phyloP scores from a whole-genome alignment of 2,888 invertebrate species.

The Seira musarum region DNA sequence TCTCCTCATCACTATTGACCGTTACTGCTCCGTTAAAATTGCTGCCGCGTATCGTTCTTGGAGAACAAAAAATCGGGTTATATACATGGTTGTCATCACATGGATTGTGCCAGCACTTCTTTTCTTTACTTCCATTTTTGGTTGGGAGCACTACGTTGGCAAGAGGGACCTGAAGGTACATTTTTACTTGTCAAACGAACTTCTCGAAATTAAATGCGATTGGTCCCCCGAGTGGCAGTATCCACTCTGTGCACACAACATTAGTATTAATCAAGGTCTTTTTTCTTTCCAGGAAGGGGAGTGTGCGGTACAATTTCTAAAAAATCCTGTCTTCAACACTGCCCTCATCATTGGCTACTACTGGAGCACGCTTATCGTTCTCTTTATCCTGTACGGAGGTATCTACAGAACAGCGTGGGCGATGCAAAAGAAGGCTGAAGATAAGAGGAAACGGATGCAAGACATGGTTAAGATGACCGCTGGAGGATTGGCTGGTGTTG shows the following conservation, averaged over 20 bases:
- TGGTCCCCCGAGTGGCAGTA: neutral
- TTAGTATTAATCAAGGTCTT: neutral
- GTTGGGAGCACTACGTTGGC: conserved; percentile 98
- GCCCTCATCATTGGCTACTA: conserved; percentile 97
- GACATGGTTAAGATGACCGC: conserved; percentile 94
- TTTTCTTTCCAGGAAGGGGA: too few relatives aligned
- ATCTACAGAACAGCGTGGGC: conserved; percentile 98
- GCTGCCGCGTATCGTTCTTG: conserved; percentile 97
- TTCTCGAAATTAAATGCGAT: too few relatives aligned
- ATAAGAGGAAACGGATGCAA: conserved; percentile 95
- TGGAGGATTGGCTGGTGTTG: conserved; percentile 85
- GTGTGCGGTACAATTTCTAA: conserved; percentile 97
- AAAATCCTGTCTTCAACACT: conserved; percentile 97
- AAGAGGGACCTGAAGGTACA: conserved; percentile 87
- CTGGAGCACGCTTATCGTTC: conserved; percentile 96
- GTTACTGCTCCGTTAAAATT: conserved; percentile 98
- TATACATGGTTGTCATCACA: conserved; percentile 93
- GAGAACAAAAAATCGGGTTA: conserved; percentile 94
- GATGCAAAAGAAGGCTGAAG: conserved; percentile 97
- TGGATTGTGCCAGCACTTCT: conserved; percentile 97
- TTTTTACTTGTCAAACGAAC: too few relatives aligned
- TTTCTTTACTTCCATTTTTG: conserved; percentile 98
- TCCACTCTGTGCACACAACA: neutral
- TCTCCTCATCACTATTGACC: conserved; percentile 96
- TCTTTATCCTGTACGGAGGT: conserved; percentile 96